Percentiles rank a stretch among this genome's conserved stretches.
Evolutionary conservation across 2,888 invertebrate species (phyloP).

Genomic region (Dioctria linearis): DNA sequence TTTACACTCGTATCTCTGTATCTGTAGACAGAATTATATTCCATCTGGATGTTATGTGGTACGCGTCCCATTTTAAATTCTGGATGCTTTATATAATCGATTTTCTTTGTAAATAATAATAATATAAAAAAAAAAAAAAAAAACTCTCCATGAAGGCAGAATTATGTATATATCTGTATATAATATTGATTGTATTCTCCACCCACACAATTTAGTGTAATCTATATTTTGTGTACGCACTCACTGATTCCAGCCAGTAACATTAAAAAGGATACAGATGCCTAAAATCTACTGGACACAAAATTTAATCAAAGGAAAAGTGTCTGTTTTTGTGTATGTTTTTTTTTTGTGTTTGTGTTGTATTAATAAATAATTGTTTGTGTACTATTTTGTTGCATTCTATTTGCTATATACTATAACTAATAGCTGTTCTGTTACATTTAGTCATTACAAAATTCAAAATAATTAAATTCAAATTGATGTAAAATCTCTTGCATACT

Average conservation of each 20-base stretch:
- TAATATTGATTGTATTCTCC: constrained; percentile 26
- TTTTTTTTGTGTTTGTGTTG: no score
- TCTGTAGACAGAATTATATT: constrained; percentile 12
- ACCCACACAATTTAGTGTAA: neutral
- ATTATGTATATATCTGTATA: neutral
- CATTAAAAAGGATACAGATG: neutral
- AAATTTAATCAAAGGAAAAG: neutral
- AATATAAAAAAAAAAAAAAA: no score
- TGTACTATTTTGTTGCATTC: no score
- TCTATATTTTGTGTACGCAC: neutral
- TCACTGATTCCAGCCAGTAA: neutral
- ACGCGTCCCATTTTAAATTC: constrained; percentile 61
- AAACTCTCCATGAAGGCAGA: constrained; percentile 33
- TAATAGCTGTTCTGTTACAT: constrained; percentile 7
- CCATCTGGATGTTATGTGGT: constrained; percentile 70
- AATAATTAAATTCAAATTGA: no score
- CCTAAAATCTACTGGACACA: constrained; percentile 1
- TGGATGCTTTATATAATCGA: constrained; percentile 37
- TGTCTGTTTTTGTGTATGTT: no score
- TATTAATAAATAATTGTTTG: no score
- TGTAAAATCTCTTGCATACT: no score
- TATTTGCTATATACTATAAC: no score
- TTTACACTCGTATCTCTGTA: neutral
- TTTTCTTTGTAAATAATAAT: constrained; percentile 32
- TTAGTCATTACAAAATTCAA: neutral